Percentiles rank a stretch among this genome's conserved stretches.
phyloP scores from a whole-genome alignment of 2,113 vertebrate genomes.

The Xiphophorus couchianus region DNA sequence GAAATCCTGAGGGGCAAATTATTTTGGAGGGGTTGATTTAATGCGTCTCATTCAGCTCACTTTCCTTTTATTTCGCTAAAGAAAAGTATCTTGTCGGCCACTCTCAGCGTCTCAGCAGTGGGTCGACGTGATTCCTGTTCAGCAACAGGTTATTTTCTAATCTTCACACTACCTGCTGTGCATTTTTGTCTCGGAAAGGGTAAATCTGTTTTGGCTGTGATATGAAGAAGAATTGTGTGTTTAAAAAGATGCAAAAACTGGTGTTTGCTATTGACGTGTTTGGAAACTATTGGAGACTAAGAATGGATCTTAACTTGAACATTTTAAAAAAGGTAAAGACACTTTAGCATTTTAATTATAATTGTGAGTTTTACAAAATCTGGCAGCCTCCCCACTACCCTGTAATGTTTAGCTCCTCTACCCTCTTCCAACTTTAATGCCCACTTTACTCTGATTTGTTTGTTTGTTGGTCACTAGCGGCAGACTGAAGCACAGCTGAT shows the following conservation, averaged over 20 bases:
- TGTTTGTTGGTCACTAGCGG: background rate
- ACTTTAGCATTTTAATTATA: background rate
- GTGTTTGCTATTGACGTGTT: background rate
- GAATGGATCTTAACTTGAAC: background rate
- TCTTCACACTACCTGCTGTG: background rate
- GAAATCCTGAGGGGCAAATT: slow-evolving; percentile 34
- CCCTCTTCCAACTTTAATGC: background rate
- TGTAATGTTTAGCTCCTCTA: background rate
- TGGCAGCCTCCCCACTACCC: background rate
- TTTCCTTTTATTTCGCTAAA: slow-evolving; percentile 22
- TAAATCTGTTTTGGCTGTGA: slow-evolving; percentile 26
- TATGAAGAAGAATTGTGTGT: slow-evolving; percentile 5
- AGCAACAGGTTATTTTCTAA: slow-evolving; percentile 30
- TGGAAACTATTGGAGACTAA: background rate
- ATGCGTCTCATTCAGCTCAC: slow-evolving; percentile 8
- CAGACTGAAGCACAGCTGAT: background rate
- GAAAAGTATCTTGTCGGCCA: background rate
- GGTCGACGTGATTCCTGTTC: slow-evolving; percentile 11
- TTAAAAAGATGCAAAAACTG: background rate
- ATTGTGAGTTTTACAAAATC: background rate
- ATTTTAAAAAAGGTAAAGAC: background rate
- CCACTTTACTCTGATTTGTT: background rate
- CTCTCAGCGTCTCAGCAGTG: background rate
- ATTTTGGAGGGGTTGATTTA: background rate
- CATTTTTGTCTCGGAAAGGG: slow-evolving; percentile 7